Percentiles rank a stretch among this genome's conserved stretches.
These are phyloP conservation scores for Hypercompe scribonia DNA, from an alignment of 2,888 invertebrate genomes.

Conservation along the genomic window DNA sequence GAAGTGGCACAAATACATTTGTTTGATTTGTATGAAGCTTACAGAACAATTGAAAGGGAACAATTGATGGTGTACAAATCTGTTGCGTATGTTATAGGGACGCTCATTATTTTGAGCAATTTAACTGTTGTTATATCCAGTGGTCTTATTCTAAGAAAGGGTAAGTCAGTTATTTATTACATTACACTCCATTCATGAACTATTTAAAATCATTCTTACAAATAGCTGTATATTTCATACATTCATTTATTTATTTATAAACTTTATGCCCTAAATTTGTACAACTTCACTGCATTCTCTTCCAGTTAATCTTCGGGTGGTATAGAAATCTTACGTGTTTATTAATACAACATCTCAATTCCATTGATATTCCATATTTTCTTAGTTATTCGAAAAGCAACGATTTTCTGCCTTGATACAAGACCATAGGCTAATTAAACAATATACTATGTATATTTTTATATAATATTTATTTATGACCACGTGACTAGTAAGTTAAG, in stretches of 20 bases:
- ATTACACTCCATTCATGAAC: background rate
- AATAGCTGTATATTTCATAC: background rate
- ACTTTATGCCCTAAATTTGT: too few relatives aligned
- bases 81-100: conserved; percentile 85
- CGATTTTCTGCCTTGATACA: background rate
- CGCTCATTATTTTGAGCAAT: conserved; percentile 86
- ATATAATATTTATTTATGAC: background rate
- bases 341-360: too few relatives aligned
- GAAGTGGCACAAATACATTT: conserved; percentile 61
- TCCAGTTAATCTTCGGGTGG: too few relatives aligned
- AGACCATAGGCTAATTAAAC: background rate
- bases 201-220: background rate
- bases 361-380: too few relatives aligned
- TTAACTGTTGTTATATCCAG: conserved; percentile 89
- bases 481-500: background rate
- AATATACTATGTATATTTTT: background rate
- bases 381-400: too few relatives aligned
- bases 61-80: conserved; percentile 82
- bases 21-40: conserved; percentile 71
- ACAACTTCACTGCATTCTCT: too few relatives aligned
- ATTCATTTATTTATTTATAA: background rate
- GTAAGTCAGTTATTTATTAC: conserved; percentile 58
- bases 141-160: conserved; percentile 88
- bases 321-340: too few relatives aligned
- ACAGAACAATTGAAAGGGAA: conserved; percentile 68